phyloP scores from a whole-genome alignment of 2,113 vertebrate genomes.

The Anhinga anhinga region DNA sequence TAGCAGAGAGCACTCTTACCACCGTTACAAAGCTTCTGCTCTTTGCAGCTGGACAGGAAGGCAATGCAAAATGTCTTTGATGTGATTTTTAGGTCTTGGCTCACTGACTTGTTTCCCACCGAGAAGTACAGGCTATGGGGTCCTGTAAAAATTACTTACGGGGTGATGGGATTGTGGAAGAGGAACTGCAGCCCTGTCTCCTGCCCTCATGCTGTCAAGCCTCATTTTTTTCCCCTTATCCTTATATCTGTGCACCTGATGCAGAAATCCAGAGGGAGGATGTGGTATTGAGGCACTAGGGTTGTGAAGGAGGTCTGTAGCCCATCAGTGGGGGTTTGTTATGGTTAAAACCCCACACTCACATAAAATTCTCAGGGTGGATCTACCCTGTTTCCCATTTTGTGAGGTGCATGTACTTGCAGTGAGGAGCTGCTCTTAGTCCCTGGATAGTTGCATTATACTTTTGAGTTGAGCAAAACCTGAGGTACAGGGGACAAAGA shows the following conservation, averaged over 20 bases:
- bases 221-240: neutral
- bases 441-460: neutral
- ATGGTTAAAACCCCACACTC: neutral
- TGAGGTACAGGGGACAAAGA: neutral
- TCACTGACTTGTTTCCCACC: neutral
- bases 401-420: neutral
- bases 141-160: neutral
- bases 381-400: neutral
- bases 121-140: neutral
- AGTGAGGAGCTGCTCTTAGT: neutral
- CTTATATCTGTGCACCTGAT: neutral
- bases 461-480: neutral
- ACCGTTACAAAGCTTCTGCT: fast-evolving
- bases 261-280: neutral
- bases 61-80: neutral
- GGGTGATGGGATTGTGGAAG: neutral
- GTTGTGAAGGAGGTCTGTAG: neutral
- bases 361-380: too few species aligned
- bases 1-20: fast-evolving
- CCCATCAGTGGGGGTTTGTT: neutral
- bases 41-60: neutral
- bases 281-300: neutral
- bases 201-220: neutral
- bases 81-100: neutral
- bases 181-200: neutral